Evolutionary conservation across 2,113 vertebrate species (phyloP), one percentile per base, ranked within the genome.

Genomic region (Xiphias gladius): DNA sequence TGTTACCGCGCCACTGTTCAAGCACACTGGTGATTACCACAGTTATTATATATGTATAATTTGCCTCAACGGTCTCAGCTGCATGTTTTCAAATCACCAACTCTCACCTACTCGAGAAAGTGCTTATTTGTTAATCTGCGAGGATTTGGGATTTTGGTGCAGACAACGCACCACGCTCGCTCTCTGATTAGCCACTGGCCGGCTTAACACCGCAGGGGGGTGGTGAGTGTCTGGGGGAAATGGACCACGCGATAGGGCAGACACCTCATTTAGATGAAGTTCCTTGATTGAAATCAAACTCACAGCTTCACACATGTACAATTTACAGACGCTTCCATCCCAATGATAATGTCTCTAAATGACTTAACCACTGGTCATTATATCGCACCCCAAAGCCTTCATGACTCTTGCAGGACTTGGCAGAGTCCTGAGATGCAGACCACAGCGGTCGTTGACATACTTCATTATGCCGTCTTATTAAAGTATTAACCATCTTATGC

Each of bases 381-480:
- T 30, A 43, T 76, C 63, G 50, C 43, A 35, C 22, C 59, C 12
- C 1, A 7, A 70, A 74, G 64, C 67, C 43, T 30, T 69, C 17
- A 69, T 12, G 39, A 57, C 57, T 79, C 76, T 68, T 57, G 10
- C 35, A 64, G 52, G 80, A 71, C 46, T 69, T 69, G 71, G 68
- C 58, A 10, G 68, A 77, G 41, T 3, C 67, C 64, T 1, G 7
- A 50, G 62, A 50, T 66, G 35, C 72, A 73, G 52, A 64, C 77
- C 74, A 24, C 79, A 58, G 72, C 46, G 77, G 82, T 80, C n/a
- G 13, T 41, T 78, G 82, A 46, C 84, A 71, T 64, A 71, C 76
- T 81, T 92, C 86, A 88, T 91, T 85, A 85, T 68, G 64, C 43
- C 7, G 26, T 79, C 55, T 86, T 86, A 89, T 84, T 85, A 85